Conservation (phyloP, 2,113 vertebrate species). For the Aegotheles bennettii region DNA sequence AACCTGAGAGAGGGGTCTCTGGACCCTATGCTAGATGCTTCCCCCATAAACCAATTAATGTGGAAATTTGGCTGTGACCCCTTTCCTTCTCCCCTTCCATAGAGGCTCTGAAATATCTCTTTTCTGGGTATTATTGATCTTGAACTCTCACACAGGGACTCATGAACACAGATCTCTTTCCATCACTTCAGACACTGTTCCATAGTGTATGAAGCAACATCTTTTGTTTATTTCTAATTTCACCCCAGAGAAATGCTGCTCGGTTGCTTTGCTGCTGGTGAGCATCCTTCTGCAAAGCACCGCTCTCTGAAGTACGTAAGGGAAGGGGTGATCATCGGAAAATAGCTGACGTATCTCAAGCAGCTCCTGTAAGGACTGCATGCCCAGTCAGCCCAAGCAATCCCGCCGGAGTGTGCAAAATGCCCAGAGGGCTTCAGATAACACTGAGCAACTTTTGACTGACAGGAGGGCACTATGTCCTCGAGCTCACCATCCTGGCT, state of each 20-base stretch:
- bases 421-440: neutral
- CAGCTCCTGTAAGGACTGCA: neutral
- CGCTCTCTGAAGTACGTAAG: neutral
- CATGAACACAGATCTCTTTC: neutral
- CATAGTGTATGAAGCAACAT: neutral
- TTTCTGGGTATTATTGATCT: neutral
- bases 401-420: rapidly evolving
- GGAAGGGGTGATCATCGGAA: neutral
- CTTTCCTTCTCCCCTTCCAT: neutral
- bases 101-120: neutral
- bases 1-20: neutral
- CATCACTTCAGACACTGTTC: neutral
- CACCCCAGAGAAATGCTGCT: neutral
- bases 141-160: neutral
- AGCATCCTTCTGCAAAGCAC: neutral
- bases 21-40: neutral
- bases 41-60: neutral
- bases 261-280: neutral
- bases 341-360: neutral
- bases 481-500: neutral
- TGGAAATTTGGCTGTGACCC: neutral
- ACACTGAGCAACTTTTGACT: rapidly evolving
- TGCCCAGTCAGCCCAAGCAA: neutral
- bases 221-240: constrained; percentile 4
- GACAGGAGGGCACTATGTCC: neutral